Base-by-base conservation (phyloP, 2,888 invertebrate species). In the Agrypnus murinus region DNA sequence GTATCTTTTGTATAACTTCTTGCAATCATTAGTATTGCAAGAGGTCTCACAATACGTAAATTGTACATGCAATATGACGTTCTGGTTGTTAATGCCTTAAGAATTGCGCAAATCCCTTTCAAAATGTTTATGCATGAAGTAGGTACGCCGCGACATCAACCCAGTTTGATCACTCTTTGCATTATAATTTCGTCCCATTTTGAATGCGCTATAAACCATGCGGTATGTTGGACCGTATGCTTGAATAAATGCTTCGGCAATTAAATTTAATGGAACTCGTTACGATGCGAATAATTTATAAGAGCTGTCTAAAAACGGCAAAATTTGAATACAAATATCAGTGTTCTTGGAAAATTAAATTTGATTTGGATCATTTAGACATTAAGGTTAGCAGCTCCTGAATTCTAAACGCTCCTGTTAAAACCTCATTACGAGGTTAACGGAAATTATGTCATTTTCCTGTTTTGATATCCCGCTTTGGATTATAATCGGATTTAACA, bases 231-330 rank as follows among this genome's bases (percentile, higher is more conserved):
- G 38, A 31, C 66, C 45, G 65, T 57, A 65, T 66, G 58, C 65
- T 50, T 65, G 68, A 68, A 72, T 68, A 67, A 70, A 71, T 70
- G 71, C 67, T 68, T 70, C 60, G 66, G 72, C 71, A 74, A 74
- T 74, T 73, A 74, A 69, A 73, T 74, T 73, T 71, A 73, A 74
- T 66, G 71, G 65, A 73, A 71, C 64, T 69, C 72, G 70, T 71
- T 70, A 60, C 63, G 70, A 59, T 66, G 66, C 48, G 43, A 60
- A 66, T 63, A 65, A 65, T 68, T 69, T 63, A 65, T 58, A 53
- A 64, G 69, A 53, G 31, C 66, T 64, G 63, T 70, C 71, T 65
- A 71, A 63, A 69, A 71, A 65, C 40, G 63, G 36, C 46, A 64
- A 65, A 50, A 71, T 71, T 73, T 65, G 62, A 69, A 73, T 73